Percentiles rank a stretch among this genome's conserved stretches.
Evolutionary conservation across 2,888 invertebrate genomes (phyloP).

Genomic region (Lissocephala sabroskyi): DNA sequence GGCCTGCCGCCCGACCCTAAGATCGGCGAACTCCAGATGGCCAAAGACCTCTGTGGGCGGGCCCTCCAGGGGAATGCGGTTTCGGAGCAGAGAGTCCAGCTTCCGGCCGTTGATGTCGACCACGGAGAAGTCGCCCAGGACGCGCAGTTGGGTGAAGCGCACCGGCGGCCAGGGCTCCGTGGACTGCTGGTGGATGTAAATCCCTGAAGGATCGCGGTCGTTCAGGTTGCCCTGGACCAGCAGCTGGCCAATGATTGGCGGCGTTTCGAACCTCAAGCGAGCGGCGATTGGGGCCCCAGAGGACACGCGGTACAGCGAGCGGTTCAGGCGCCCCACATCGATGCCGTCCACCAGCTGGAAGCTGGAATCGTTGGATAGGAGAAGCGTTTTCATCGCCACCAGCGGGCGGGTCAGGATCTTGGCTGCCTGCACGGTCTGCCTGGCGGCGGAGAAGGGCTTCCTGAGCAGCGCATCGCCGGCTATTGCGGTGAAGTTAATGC

Average conservation of each 20-base stretch:
- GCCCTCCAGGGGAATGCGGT: slow-evolving; percentile 56
- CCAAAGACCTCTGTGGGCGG: slow-evolving; percentile 59
- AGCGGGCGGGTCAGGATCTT: slow-evolving; percentile 37
- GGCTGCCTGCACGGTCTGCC: slow-evolving; percentile 38
- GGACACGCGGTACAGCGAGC: slow-evolving; percentile 61
- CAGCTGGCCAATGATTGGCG: slow-evolving; percentile 37
- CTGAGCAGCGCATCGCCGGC: slow-evolving; percentile 52
- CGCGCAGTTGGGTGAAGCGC: slow-evolving; percentile 24
- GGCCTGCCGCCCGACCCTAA: slow-evolving; percentile 44
- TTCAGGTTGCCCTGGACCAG: slow-evolving; percentile 47
- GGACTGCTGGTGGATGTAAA: slow-evolving; percentile 37
- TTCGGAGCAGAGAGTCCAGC: slow-evolving; percentile 54
- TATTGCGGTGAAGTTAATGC: slow-evolving; percentile 53
- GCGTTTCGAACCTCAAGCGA: slow-evolving; percentile 37
- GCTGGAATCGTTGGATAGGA: slow-evolving; percentile 12
- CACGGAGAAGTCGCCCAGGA: slow-evolving; percentile 39
- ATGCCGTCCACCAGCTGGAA: slow-evolving; percentile 47
- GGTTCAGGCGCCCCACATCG: slow-evolving; percentile 53
- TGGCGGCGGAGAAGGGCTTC: slow-evolving; percentile 6
- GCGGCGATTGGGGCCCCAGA: slow-evolving; percentile 40
- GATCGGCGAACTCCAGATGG: slow-evolving; percentile 53
- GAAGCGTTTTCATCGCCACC: slow-evolving; percentile 9
- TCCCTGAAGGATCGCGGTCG: slow-evolving; percentile 10
- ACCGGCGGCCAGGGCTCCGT: slow-evolving; percentile 35
- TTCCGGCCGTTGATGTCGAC: slow-evolving; percentile 53